These are phyloP conservation scores for Ricordea florida DNA, from an alignment of 92 coral and sea anemone genomes.

Conservation along the genomic window DNA sequence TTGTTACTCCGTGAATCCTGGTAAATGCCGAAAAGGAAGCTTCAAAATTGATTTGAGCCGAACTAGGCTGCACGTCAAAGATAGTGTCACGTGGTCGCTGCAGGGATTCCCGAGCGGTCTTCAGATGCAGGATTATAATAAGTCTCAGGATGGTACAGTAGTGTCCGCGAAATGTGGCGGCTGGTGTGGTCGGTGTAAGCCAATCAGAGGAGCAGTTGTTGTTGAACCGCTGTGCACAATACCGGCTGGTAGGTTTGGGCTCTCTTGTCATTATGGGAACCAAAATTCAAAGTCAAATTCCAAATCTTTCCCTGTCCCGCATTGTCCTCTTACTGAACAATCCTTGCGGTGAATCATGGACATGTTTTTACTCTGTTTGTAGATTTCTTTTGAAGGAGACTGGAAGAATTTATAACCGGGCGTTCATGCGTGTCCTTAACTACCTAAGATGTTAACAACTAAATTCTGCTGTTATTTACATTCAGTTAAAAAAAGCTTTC, in stretches of 20 bases:
- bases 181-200: constrained; percentile 93
- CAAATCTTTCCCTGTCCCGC: not conserved
- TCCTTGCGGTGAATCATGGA: too few relatives aligned
- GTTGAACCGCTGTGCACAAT: constrained; percentile 73
- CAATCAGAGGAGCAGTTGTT: constrained; percentile 70
- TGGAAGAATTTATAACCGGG: too few relatives aligned
- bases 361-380: too few relatives aligned
- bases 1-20: constrained; percentile 88
- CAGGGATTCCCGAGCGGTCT: constrained; percentile 86
- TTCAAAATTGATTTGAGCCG: constrained; percentile 92
- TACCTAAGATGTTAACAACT: too few relatives aligned
- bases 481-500: too few relatives aligned
- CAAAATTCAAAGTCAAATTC: not conserved
- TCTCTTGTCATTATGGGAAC: not conserved
- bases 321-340: too few relatives aligned
- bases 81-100: constrained; percentile 77
- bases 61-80: constrained; percentile 71
- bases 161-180: constrained; percentile 97
- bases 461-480: too few relatives aligned
- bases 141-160: constrained; percentile 50
- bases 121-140: constrained; percentile 79
- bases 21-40: constrained; percentile 86
- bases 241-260: constrained; percentile 78
- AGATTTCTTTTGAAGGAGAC: too few relatives aligned
- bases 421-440: too few relatives aligned